Percentiles rank a stretch among this genome's conserved stretches.
Evolutionary conservation across 2,888 invertebrate species (phyloP).

Genomic region (Theretra japonica): DNA sequence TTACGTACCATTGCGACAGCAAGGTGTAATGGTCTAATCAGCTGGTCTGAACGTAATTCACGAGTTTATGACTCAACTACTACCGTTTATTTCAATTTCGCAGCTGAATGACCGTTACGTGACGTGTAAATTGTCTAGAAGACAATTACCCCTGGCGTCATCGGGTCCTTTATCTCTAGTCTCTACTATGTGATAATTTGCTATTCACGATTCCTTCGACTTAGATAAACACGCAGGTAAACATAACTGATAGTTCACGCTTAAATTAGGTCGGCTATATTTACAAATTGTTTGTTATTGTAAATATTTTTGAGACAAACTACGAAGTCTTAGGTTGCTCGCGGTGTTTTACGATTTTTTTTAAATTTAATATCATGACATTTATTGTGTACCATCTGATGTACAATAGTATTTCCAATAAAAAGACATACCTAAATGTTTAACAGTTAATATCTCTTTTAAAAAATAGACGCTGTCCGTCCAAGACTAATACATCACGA

Average conservation of each 20-base stretch:
- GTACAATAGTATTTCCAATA: too few relatives aligned
- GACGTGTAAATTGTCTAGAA: not conserved
- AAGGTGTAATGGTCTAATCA: not conserved
- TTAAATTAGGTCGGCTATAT: not conserved
- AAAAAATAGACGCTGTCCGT: too few relatives aligned
- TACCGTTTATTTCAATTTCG: constrained; percentile 34
- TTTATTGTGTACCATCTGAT: too few relatives aligned
- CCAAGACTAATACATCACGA: too few relatives aligned
- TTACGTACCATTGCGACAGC: not conserved
- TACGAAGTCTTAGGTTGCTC: not conserved
- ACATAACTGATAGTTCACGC: not conserved
- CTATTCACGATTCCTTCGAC: not conserved
- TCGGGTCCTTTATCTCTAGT: not conserved
- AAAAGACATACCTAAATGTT: too few relatives aligned
- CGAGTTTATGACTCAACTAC: constrained; percentile 31
- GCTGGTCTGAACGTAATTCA: constrained; percentile 8
- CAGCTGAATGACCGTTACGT: constrained; percentile 4
- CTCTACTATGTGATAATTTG: constrained; percentile 13
- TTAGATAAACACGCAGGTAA: not conserved
- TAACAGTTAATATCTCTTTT: too few relatives aligned
- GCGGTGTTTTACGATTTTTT: too few relatives aligned
- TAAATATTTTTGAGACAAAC: not conserved
- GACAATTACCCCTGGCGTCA: constrained; percentile 8
- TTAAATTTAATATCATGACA: too few relatives aligned
- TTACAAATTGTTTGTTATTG: constrained; percentile 9